These are phyloP conservation scores for Scophthalmus maximus DNA, from an alignment of 2,113 vertebrate genomes.

Conservation along the genomic window DNA sequence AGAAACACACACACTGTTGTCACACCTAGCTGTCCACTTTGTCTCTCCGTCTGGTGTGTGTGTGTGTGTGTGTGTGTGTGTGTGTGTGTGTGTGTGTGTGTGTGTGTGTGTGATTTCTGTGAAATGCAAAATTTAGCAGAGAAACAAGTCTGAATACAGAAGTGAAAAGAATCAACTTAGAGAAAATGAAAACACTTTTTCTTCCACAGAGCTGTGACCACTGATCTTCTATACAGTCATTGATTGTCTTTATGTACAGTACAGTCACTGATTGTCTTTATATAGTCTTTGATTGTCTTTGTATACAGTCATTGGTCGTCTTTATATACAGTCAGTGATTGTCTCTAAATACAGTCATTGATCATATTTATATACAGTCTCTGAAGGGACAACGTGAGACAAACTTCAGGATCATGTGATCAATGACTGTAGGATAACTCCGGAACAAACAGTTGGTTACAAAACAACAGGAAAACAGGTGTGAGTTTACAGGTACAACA, in stretches of 20 bases:
- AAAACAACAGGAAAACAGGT: conserved; percentile 33
- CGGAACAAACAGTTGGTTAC: conserved; percentile 4
- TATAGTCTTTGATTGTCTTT: no score
- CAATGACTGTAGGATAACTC: no score
- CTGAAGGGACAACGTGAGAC: no score
- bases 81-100: background rate
- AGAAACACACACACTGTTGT: background rate
- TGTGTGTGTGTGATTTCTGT: conserved; percentile 10
- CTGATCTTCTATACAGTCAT: no score
- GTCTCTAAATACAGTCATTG: no score
- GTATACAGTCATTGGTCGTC: no score
- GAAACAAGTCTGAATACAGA: conserved; percentile 24
- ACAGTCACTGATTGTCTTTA: no score
- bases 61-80: background rate
- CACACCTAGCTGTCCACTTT: background rate
- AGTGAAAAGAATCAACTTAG: conserved; percentile 13
- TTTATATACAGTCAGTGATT: no score
- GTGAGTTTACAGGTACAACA: conserved; percentile 12
- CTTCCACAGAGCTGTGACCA: no score
- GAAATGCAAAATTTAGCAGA: background rate
- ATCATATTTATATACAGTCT: no score
- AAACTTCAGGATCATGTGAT: no score
- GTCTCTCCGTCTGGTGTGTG: background rate
- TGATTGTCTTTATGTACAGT: no score
- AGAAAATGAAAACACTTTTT: background rate